A percentile compares a stretch with the other conserved stretches of the same genome.
Conservation (phyloP, 2,113 vertebrate genomes). For the Aspiorhynchus laticeps region DNA sequence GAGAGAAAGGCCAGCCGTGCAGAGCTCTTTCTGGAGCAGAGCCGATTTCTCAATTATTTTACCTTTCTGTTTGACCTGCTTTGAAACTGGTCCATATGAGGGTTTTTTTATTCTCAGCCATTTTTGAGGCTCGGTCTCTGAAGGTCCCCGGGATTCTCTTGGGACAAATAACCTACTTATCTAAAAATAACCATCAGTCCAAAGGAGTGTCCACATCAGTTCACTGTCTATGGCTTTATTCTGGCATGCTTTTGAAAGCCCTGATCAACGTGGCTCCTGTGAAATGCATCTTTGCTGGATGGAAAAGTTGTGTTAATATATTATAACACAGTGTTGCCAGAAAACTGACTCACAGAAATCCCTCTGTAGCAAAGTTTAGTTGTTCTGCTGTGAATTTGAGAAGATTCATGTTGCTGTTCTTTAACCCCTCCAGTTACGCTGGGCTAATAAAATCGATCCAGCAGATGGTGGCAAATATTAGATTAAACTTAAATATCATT, state of each 20-base stretch:
- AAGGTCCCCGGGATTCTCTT: slow-evolving; percentile 53
- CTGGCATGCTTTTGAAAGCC: slow-evolving; percentile 44
- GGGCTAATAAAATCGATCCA: slow-evolving; percentile 15
- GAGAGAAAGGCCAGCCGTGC: slow-evolving; percentile 8
- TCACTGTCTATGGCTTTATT: slow-evolving; percentile 35
- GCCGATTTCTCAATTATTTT: slow-evolving; percentile 47
- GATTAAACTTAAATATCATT: slow-evolving; percentile 29
- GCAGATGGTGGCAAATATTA: slow-evolving; percentile 31
- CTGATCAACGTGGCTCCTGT: slow-evolving; percentile 42
- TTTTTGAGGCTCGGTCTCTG: slow-evolving; percentile 53
- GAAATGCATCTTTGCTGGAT: slow-evolving; percentile 47
- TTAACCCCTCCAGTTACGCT: neutral
- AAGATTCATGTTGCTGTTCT: slow-evolving; percentile 25
- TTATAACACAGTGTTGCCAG: slow-evolving; percentile 29
- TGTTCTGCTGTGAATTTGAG: slow-evolving; percentile 25
- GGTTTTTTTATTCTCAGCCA: slow-evolving; percentile 36
- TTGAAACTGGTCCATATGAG: slow-evolving; percentile 54
- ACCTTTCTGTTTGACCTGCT: slow-evolving; percentile 55
- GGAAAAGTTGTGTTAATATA: slow-evolving; percentile 47
- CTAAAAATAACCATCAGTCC: slow-evolving; percentile 59
- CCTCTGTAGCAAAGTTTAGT: slow-evolving; percentile 14
- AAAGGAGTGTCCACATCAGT: slow-evolving; percentile 43
- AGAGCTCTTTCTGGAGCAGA: slow-evolving; percentile 13
- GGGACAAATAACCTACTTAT: slow-evolving; percentile 61
- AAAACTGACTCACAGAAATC: slow-evolving; percentile 31